Evolutionary conservation across 2,113 vertebrate genomes (phyloP), one percentile per base, ranked within the genome.

Genomic region (Pleuronectes platessa): DNA sequence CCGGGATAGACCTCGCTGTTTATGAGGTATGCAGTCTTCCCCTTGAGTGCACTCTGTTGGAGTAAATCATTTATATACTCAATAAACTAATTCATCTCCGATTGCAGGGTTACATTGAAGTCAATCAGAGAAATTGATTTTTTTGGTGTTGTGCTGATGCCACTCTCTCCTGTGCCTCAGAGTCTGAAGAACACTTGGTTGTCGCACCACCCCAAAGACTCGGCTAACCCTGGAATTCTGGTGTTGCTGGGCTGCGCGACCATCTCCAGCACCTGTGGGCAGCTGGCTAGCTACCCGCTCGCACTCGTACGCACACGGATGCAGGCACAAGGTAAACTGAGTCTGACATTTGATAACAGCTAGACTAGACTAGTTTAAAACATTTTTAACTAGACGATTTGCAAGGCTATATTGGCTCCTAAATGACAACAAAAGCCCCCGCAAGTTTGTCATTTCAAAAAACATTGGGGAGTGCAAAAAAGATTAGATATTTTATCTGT

Each of bases 1-100:
- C 97, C 49, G 97, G 97, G 69, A 99, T 99, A 68, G 97, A 98
- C 82, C 95, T 99, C 17, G 96, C 95, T 73, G 94, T 98, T 75
- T 99, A 99, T 87, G 98, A 98, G 96, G 97, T 98, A 88, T 91
- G 92, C 79, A 76, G 82, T 27, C n/a, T 14, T 20, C 51, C 51
- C 51, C 51, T 10, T 54, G 51, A n/a, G 51, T 75, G 31, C 69
- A 86, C 78, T 75, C 74, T 49, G 8, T 66, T 68, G 10, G 65
- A 84, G 85, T 12, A 59, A 56, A 37, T 61, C 0, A 67, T 59
- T 61, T n/a, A 24, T 21, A 61, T 64, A 63, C 31, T 3, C 9
- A 1, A 9, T 62, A 21, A 61, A 71, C 20, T 26, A 56, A 9
- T 74, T 66, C 4, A 61, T 72, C 2, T 4, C n/a, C 17, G 4